Base-by-base conservation (phyloP, 2,888 invertebrate genomes). In the Therioaphis trifolii region DNA sequence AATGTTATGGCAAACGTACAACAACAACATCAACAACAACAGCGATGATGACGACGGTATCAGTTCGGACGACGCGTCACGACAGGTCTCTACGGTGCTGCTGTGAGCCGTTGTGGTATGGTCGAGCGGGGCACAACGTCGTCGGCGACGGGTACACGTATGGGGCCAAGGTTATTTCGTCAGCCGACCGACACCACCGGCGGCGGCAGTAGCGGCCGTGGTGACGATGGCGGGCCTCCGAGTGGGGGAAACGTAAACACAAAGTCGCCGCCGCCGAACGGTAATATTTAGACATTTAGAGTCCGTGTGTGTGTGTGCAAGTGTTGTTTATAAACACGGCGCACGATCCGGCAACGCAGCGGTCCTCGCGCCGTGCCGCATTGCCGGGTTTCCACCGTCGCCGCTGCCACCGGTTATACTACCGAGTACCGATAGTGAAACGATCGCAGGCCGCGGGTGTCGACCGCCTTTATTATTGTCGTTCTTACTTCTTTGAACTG, bases 91-190 rank as follows among this genome's bases (percentile, higher is more conserved):
- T 29, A 5, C 18, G 27, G 27, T 27, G 27, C 76, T 4, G 18
- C 52, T 52, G 18, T 52, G 4, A 4, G 52, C 18, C 21, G 5
- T 21, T 12, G 58, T n/a, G 1, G 58, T 21, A 24, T 24, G 9
- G 21, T 24, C 9, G 21, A 15, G 4, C 18, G 35, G 24, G 27
- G n/a, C 11, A 49, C 66, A 49, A 46, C 43, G 68, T 7, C 24
- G 14, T 3, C 66, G 66, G 27, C 12, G 61, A 11, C 77, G 61
- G 24, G 52, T 27, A 68, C 68, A 55, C 55, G 68, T 74, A 82
- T 35, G 82, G 82, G 82, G 82, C 82, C 82, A 82, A 82, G 82
- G 82, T 82, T 82, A 74, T 74, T 82, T 82, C 82, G 24, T 82
- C 82, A 66, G 82, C 82, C 72, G 55, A 35, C 61, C 49, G 29